Percentiles rank a stretch among this genome's conserved stretches.
phyloP scores from a whole-genome alignment of 1,140 invertebrate genomes.

The Ptiloglossa arizonensis region DNA sequence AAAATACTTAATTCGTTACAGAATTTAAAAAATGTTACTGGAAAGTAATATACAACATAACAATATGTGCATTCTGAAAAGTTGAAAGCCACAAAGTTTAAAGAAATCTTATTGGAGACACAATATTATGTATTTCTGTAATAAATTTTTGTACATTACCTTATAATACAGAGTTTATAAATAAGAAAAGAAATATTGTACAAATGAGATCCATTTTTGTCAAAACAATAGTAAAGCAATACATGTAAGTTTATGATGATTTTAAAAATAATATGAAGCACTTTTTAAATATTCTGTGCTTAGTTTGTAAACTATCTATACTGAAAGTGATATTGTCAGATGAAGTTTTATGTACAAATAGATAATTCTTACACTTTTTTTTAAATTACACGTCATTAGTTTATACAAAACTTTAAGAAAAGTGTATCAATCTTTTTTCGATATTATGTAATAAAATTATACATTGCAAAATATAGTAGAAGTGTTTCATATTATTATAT shows the following conservation, averaged over 20 bases:
- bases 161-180: slow-evolving; percentile 51
- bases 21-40: slow-evolving; percentile 10
- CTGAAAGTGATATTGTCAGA: slow-evolving; percentile 9
- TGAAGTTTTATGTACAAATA: slow-evolving; percentile 12
- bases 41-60: not conserved
- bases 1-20: slow-evolving; percentile 21
- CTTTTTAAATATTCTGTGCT: slow-evolving; percentile 14
- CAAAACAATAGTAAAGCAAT: slow-evolving; percentile 38
- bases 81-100: slow-evolving; percentile 13
- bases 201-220: slow-evolving; percentile 29
- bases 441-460: slow-evolving; percentile 15
- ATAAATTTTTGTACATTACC: slow-evolving; percentile 50
- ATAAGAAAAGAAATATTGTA: slow-evolving; percentile 24
- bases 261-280: slow-evolving; percentile 47
- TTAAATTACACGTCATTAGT: not conserved
- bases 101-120: slow-evolving; percentile 31
- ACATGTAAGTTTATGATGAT: slow-evolving; percentile 47
- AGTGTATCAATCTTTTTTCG: not conserved
- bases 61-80: slow-evolving; percentile 29
- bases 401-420: not conserved
- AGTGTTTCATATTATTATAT: slow-evolving; percentile 34
- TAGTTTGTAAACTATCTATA: slow-evolving; percentile 39
- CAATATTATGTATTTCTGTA: slow-evolving; percentile 48
- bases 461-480: not conserved
- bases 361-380: not conserved